Evolutionary conservation across 2,888 invertebrate genomes (phyloP), one percentile per base, ranked within the genome.

Genomic region (Erannis defoliaria): DNA sequence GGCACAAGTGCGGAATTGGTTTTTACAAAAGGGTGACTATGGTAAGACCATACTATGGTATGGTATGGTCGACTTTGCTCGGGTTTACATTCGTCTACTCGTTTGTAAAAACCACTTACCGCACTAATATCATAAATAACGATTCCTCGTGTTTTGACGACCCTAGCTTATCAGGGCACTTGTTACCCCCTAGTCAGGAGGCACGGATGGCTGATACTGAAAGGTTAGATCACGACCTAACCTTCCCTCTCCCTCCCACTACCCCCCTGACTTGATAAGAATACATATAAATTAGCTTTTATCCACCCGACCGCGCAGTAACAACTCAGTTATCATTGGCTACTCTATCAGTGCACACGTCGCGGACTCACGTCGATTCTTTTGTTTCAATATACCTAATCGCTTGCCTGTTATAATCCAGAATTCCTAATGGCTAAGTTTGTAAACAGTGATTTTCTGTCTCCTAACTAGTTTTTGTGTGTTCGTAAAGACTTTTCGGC

Each of bases 181-280:
- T 80, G 70, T 83, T 91, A 93, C 92, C 92, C 92, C 92, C 92
- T 88, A 80, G 89, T 78, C 76, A 82, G 90, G 77, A 82, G 80
- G 84, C 82, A 82, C 81, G 74, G 86, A 88, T 88, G 86, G 75
- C 72, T 70, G 61, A 75, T 89, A 91, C 91, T 90, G 62, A 64
- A 69, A 79, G 85, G 86, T 85, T 75, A 74, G 77, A 76, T 75
- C 76, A 67, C 72, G 87, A 90, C 89, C 89, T 84, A 81, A 79
- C 80, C 81, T 77, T 74, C 66, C 75, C 78, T 74, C 79, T 81
- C 79, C 76, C 77, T 70, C 58, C 16, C 40, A 48, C 79, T 75
- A 5, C 81, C 76, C 77, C 71, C 73, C 73, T 71, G 18, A 55
- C 23, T 67, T 72, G 93, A 92, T 93, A 91, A 85, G 76, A 65